Base-by-base conservation (phyloP, 2,797 vertebrate species). In the Gastrophryne carolinensis region DNA sequence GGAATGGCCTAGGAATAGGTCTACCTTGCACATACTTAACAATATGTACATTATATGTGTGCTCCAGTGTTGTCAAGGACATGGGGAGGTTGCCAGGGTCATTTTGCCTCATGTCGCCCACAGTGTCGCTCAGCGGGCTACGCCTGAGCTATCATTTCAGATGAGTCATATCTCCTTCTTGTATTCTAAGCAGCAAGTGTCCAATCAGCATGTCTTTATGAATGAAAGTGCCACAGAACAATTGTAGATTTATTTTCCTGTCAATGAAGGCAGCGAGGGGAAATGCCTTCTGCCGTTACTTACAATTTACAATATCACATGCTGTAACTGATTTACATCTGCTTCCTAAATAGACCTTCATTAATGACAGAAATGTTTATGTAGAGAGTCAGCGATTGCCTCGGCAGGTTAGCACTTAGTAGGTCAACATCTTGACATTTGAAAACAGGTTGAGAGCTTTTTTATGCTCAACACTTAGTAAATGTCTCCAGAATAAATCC, bases 341-440 rank as follows among this genome's bases (percentile, higher is more conserved):
- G 39, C 12, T 15, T 24, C 30, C n/a, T 53, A 12, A 44, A 58
- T n/a, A 49, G 7, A 49, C 62, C 19, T 67, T 74, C 5, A 23
- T 49, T 57, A 66, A 58, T 27, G n/a, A 34, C 34, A 62, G 32
- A 44, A 58, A 56, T 47, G 13, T n/a, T 10, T 49, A 60, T 60
- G 58, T 67, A 67, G 62, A 26, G 24, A 34, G 21, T 34, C 35
- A 53, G 56, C 52, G 47, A 17, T 58, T 50, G 53, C 37, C 29
- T 67, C 58, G 58, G 62, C 72, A 67, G 52, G 63, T 75, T 60
- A 67, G 62, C 63, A 75, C 72, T 75, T 67, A 75, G 53, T 30
- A 60, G 72, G 72, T 66, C 72, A 58, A 29, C 41, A 47, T 60
- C 62, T 50, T 75, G 72, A 67, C 72, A 67, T 75, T 58, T 29